Conservation (phyloP, 1,140 invertebrate species). For the Dufourea novaeangliae region DNA sequence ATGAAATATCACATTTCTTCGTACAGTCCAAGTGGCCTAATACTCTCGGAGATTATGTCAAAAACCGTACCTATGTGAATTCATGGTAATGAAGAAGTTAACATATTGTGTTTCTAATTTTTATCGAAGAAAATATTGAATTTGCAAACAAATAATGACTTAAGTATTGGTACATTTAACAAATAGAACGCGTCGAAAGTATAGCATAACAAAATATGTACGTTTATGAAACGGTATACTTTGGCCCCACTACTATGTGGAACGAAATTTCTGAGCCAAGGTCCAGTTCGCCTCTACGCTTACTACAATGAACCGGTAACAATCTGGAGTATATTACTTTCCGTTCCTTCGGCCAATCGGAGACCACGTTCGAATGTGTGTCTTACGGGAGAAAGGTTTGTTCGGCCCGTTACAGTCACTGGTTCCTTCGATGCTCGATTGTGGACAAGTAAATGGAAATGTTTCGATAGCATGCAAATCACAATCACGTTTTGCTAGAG, state of each 20-base stretch:
- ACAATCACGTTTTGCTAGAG: background rate
- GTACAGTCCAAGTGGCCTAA: too few relatives aligned
- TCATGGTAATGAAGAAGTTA: too few relatives aligned
- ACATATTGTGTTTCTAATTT: too few relatives aligned
- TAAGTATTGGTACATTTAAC: too few relatives aligned
- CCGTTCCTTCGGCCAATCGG: conserved; percentile 64
- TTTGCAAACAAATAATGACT: too few relatives aligned
- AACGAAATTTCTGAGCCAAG: conserved; percentile 21
- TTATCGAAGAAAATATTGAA: too few relatives aligned
- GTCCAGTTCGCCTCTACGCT: conserved; percentile 6
- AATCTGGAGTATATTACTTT: conserved; percentile 63
- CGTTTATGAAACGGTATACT: too few relatives aligned
- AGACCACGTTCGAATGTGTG: conserved; percentile 55
- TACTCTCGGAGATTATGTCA: too few relatives aligned
- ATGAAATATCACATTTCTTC: too few relatives aligned
- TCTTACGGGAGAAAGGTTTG: conserved; percentile 70
- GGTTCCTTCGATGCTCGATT: conserved; percentile 31
- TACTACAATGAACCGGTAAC: conserved; percentile 45
- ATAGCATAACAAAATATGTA: too few relatives aligned
- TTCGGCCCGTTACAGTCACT: conserved; percentile 69
- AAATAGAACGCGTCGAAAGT: too few relatives aligned
- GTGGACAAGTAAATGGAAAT: conserved; percentile 8
- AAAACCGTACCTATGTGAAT: too few relatives aligned
- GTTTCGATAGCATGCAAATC: conserved; percentile 15
- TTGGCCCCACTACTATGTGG: background rate